Evolutionary conservation across 2,113 vertebrate genomes (phyloP).

Genomic region (Pleuronectes platessa): DNA sequence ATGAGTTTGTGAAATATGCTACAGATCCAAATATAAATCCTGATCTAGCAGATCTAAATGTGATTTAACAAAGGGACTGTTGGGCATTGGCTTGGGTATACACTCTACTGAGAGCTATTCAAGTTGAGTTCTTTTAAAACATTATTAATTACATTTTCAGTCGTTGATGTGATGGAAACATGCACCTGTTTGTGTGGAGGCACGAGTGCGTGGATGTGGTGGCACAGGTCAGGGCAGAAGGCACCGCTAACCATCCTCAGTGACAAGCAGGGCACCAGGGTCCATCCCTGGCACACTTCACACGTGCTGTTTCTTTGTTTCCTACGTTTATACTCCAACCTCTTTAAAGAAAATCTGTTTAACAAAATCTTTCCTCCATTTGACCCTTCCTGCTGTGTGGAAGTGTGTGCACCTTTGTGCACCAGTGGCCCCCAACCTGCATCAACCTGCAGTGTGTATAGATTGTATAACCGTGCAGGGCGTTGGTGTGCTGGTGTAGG

Average conservation of each 20-base stretch:
- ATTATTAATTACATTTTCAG: too few species aligned
- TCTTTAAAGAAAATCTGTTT: conserved; percentile 10
- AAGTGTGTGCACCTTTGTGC: conserved; percentile 29
- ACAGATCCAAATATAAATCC: too few species aligned
- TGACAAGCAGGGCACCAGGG: conserved; percentile 48
- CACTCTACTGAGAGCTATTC: too few species aligned
- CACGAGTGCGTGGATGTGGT: conserved; percentile 5
- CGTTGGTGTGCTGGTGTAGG: conserved; percentile 30
- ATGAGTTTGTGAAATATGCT: too few species aligned
- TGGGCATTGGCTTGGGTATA: too few species aligned
- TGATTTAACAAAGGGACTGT: too few species aligned
- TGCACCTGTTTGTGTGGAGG: conserved; percentile 29
- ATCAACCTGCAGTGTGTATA: conserved; percentile 49
- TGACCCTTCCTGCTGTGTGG: conserved; percentile 44
- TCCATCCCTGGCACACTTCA: conserved; percentile 35
- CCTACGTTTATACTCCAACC: conserved; percentile 19
- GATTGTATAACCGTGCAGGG: conserved; percentile 38
- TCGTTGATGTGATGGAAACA: neutral
- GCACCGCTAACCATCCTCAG: conserved; percentile 63
- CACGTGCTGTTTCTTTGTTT: conserved; percentile 39
- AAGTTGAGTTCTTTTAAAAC: too few species aligned
- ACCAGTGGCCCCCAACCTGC: conserved; percentile 27
- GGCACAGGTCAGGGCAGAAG: conserved; percentile 69
- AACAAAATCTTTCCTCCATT: conserved; percentile 27
- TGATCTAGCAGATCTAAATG: too few species aligned